Conservation (phyloP, 1,140 invertebrate genomes). For the Diabrotica undecimpunctata region DNA sequence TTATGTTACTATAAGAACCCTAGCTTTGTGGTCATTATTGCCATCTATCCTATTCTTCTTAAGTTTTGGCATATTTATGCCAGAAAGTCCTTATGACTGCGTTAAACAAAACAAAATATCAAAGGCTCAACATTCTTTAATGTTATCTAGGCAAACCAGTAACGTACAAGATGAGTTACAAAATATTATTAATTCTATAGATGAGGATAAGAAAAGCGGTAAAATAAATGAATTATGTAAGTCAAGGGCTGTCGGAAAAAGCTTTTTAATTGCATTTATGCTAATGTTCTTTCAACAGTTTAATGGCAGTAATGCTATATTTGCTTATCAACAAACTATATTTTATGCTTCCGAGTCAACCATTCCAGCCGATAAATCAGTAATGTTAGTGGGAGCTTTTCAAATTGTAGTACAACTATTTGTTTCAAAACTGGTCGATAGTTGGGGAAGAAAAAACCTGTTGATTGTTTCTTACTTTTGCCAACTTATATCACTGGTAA, state of each 20-base stretch:
- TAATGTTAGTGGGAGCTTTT: slow-evolving; percentile 75
- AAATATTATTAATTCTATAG: background rate
- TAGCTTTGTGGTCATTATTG: slow-evolving; percentile 50
- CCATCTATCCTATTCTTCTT: slow-evolving; percentile 52
- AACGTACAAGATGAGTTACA: slow-evolving; percentile 1
- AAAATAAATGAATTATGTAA: background rate
- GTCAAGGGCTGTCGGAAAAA: background rate
- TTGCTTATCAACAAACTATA: slow-evolving; percentile 75
- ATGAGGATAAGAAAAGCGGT: background rate
- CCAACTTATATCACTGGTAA: slow-evolving; percentile 46
- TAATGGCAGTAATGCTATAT: slow-evolving; percentile 74
- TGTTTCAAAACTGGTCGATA: slow-evolving; percentile 69
- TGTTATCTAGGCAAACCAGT: background rate
- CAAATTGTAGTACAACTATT: slow-evolving; percentile 62
- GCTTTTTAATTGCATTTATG: slow-evolving; percentile 54
- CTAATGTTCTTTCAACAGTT: slow-evolving; percentile 72
- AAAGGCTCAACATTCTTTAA: slow-evolving; percentile 19
- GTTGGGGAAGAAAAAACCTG: slow-evolving; percentile 65
- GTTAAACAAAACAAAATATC: slow-evolving; percentile 13
- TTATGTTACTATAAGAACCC: slow-evolving; percentile 52
- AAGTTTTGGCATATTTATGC: slow-evolving; percentile 50
- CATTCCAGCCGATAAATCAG: slow-evolving; percentile 57
- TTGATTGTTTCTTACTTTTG: slow-evolving; percentile 66
- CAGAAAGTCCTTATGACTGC: slow-evolving; percentile 68
- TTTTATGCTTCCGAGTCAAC: slow-evolving; percentile 58